phyloP scores from a whole-genome alignment of 2,797 vertebrate species.

The Gallinago stenura region DNA sequence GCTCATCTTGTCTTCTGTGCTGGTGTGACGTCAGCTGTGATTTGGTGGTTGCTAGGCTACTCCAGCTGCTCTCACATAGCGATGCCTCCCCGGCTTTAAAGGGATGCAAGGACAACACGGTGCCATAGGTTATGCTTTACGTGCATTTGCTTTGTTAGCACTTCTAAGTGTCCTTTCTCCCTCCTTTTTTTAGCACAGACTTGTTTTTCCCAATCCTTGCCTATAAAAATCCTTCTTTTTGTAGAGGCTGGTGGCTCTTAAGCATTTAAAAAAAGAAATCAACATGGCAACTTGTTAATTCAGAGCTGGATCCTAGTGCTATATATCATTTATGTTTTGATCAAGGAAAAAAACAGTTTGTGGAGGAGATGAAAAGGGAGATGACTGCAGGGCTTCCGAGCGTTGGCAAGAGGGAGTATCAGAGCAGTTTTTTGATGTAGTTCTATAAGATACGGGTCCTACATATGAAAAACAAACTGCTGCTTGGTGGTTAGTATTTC shows the following conservation, averaged over 20 bases:
- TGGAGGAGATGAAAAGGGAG: conserved; percentile 55
- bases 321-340: conserved; percentile 44
- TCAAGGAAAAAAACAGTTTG: conserved; percentile 55
- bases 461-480: conserved; percentile 17
- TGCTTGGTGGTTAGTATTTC: neutral
- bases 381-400: conserved; percentile 40
- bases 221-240: neutral
- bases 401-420: neutral
- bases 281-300: neutral
- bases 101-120: neutral
- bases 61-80: conserved; percentile 65
- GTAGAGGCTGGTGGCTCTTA: neutral
- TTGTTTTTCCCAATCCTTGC: neutral
- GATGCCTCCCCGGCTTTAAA: neutral
- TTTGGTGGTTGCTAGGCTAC: conserved; percentile 84
- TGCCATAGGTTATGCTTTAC: neutral
- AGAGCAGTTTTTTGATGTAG: conserved; percentile 70
- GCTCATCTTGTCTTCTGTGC: conserved; percentile 1
- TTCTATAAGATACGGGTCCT: conserved; percentile 14
- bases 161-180: neutral
- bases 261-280: neutral
- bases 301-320: neutral
- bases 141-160: neutral
- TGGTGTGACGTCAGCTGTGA: conserved; percentile 73
- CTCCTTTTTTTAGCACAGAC: neutral